These are phyloP conservation scores for Aphelinus atriplicis DNA, from an alignment of 1,140 invertebrate genomes.

Conservation along the genomic window DNA sequence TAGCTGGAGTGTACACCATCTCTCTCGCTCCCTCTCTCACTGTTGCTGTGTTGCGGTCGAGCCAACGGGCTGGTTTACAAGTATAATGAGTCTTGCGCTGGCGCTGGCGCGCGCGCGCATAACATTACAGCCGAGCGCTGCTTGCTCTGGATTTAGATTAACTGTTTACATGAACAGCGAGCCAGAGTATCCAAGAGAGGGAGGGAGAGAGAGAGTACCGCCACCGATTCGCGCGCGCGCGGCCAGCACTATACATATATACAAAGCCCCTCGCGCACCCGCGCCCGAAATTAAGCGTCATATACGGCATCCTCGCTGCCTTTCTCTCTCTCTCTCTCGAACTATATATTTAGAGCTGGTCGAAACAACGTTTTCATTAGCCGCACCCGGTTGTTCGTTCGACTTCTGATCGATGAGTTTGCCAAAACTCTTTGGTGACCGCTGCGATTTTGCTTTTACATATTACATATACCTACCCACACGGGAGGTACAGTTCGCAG, in stretches of 20 bases:
- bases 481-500: too few species aligned
- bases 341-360: too few species aligned
- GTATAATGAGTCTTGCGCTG: conserved; percentile 68
- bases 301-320: not conserved
- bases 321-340: not conserved
- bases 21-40: not conserved
- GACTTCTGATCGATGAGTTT: too few species aligned
- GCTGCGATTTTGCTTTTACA: too few species aligned
- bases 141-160: conserved; percentile 68
- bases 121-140: conserved; percentile 62
- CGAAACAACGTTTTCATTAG: too few species aligned
- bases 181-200: conserved; percentile 37
- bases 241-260: too few species aligned
- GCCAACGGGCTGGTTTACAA: conserved; percentile 65
- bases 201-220: conserved; percentile 8
- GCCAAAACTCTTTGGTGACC: too few species aligned
- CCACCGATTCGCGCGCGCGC: too few species aligned
- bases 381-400: too few species aligned
- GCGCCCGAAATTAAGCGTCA: conserved; percentile 28
- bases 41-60: conserved; percentile 53
- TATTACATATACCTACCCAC: too few species aligned
- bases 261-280: too few species aligned
- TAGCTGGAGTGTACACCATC: too few species aligned
- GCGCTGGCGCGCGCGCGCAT: conserved; percentile 50
- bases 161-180: conserved; percentile 63